These are phyloP conservation scores for Musca domestica DNA, from an alignment of 1,140 invertebrate species.

Conservation along the genomic window DNA sequence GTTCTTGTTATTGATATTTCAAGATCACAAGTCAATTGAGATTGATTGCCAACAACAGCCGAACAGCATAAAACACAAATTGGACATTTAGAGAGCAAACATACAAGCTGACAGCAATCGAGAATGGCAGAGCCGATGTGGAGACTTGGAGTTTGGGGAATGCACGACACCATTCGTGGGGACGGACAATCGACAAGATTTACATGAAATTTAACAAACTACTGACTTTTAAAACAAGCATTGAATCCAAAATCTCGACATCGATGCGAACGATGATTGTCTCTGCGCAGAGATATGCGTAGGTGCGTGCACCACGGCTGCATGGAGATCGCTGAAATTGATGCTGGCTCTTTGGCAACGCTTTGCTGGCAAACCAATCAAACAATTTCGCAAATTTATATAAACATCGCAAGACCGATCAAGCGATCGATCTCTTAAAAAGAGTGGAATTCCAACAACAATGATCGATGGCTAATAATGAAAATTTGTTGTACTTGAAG, in stretches of 20 bases:
- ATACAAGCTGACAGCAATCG: background rate
- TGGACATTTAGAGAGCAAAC: conserved; percentile 1
- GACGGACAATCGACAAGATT: background rate
- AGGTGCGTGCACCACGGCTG: background rate
- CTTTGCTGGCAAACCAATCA: too few species aligned
- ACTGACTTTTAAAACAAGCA: background rate
- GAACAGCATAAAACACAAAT: conserved; percentile 9
- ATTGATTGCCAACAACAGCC: conserved; percentile 14
- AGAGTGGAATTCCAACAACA: too few species aligned
- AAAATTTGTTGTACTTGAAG: too few species aligned
- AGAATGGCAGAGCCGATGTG: too few species aligned
- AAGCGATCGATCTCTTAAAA: too few species aligned
- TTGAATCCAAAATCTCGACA: background rate
- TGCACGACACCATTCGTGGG: too few species aligned
- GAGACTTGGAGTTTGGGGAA: too few species aligned
- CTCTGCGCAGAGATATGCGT: background rate
- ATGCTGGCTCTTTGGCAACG: too few species aligned
- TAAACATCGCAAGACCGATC: too few species aligned
- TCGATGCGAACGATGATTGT: background rate
- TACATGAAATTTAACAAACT: conserved; percentile 9
- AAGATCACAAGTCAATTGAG: conserved; percentile 21
- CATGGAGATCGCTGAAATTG: background rate
- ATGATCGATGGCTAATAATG: too few species aligned
- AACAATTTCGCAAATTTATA: too few species aligned
- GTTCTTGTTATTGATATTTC: background rate